Percentiles rank a stretch among this genome's conserved stretches.
Conservation (phyloP, 2,113 vertebrate species). For the Dipodomys ordii region DNA sequence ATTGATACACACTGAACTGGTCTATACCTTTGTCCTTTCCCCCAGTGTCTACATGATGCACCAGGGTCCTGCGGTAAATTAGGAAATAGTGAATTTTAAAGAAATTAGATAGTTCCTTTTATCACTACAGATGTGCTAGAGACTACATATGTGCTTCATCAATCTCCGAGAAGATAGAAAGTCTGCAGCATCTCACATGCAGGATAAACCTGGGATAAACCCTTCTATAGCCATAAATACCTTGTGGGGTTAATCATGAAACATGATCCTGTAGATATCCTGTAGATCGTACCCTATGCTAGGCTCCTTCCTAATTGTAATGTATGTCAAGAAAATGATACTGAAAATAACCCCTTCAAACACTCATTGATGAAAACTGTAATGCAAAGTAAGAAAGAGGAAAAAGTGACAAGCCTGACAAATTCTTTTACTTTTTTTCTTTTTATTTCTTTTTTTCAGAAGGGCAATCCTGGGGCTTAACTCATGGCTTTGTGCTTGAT, state of each 20-base stretch:
- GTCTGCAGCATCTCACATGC: background rate
- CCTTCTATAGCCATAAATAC: background rate
- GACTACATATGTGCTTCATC: background rate
- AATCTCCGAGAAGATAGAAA: background rate
- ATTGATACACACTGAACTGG: background rate
- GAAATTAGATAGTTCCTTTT: background rate
- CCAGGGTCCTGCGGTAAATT: background rate
- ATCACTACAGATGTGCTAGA: background rate
- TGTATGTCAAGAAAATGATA: conserved; percentile 21
- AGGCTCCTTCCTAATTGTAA: background rate
- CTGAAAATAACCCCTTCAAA: background rate
- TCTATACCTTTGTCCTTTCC: background rate
- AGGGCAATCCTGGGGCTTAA: too few species aligned
- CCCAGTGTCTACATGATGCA: background rate
- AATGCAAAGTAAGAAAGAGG: background rate
- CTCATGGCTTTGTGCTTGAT: too few species aligned
- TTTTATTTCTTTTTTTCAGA: too few species aligned
- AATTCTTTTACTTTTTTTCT: too few species aligned
- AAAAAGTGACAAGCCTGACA: background rate
- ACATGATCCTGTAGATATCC: background rate
- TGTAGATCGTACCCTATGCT: background rate
- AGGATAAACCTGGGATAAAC: background rate
- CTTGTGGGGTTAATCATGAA: background rate
- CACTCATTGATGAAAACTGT: background rate
- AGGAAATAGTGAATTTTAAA: background rate